Conservation (phyloP, 2,888 invertebrate genomes). For the Eudasyphora cyanicolor region DNA sequence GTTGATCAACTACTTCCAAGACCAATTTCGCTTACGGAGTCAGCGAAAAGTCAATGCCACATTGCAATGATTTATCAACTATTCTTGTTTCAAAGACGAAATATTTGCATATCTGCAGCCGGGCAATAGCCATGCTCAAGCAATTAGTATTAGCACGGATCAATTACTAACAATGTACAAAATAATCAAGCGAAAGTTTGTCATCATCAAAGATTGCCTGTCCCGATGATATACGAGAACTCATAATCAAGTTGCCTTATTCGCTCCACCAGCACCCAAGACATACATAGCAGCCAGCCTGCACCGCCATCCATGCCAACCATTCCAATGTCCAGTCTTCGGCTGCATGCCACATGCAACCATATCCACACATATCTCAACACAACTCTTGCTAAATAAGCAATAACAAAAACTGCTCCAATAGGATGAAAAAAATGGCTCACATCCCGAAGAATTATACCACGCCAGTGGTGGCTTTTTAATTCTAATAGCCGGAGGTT, state of each 20-base stretch:
- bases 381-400: constrained; percentile 14
- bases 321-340: background rate
- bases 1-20: too few relatives aligned
- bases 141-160: constrained; percentile 55
- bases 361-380: background rate
- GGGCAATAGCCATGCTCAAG: background rate
- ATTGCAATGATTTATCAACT: too few relatives aligned
- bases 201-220: constrained; percentile 54
- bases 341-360: background rate
- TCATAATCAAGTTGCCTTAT: background rate
- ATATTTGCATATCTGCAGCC: constrained; percentile 19
- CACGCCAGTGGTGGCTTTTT: constrained; percentile 34
- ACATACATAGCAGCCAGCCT: background rate
- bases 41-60: too few relatives aligned
- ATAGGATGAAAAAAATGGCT: background rate
- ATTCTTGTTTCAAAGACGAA: too few relatives aligned
- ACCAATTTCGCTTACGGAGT: too few relatives aligned
- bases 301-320: background rate
- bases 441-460: constrained; percentile 9
- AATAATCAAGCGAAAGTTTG: constrained; percentile 64
- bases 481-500: constrained; percentile 64
- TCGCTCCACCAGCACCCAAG: background rate
- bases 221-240: constrained; percentile 25
- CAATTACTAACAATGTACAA: constrained; percentile 53
- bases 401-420: background rate